A percentile compares a stretch with the other conserved stretches of the same genome.
Evolutionary conservation across 2,113 vertebrate genomes (phyloP).

Genomic region (Phrynosoma blainvillii): DNA sequence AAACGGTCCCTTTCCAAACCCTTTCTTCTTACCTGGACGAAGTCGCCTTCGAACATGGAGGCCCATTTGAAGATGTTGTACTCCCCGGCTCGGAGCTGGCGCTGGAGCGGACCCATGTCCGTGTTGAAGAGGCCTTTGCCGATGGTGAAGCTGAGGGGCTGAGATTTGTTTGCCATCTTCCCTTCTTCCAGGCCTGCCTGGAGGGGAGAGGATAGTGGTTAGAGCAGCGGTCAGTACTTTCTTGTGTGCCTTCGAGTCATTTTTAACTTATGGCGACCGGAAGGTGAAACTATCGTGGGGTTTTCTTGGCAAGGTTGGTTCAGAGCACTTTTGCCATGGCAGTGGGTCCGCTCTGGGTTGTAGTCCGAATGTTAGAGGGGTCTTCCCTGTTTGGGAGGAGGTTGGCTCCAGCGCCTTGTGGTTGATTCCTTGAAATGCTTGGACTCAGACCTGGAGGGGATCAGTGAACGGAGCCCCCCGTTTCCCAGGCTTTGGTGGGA

Average conservation of each 20-base stretch:
- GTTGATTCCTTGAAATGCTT: too few species aligned
- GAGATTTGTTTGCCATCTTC: not conserved
- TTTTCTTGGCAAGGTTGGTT: too few species aligned
- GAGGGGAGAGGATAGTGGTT: not conserved
- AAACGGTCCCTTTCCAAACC: too few species aligned
- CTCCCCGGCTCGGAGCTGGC: not conserved
- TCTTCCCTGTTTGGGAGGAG: too few species aligned
- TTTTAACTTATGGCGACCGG: not conserved
- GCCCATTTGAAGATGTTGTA: not conserved
- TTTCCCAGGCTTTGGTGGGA: too few species aligned
- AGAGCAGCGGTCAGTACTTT: not conserved
- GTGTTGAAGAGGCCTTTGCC: not conserved
- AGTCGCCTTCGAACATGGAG: not conserved
- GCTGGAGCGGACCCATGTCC: not conserved
- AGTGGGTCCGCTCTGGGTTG: too few species aligned
- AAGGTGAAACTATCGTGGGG: too few species aligned
- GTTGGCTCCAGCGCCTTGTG: too few species aligned
- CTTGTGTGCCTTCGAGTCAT: not conserved
- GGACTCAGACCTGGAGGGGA: too few species aligned
- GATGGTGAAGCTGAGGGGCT: not conserved
- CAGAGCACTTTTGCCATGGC: too few species aligned
- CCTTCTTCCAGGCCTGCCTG: not conserved
- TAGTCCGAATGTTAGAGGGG: too few species aligned
- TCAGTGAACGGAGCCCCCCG: too few species aligned
- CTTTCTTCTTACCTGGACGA: slow-evolving; percentile 37